phyloP scores from a whole-genome alignment of 2,113 vertebrate species.

The Leptobrachium ailaonicum region DNA sequence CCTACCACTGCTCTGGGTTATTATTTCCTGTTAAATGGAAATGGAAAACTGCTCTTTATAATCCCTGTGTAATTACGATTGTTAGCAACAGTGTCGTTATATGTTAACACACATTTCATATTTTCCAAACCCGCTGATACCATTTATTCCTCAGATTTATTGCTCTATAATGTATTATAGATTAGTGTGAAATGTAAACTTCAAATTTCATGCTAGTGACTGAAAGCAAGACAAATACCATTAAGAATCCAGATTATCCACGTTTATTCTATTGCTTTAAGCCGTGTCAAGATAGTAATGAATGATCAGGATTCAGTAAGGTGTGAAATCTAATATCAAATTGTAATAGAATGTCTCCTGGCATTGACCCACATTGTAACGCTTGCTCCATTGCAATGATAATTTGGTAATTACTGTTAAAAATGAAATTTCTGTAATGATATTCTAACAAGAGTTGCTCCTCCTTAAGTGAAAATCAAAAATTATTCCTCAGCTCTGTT shows the following conservation, averaged over 20 bases:
- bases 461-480: too few relatives aligned
- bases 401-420: too few relatives aligned
- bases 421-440: too few relatives aligned
- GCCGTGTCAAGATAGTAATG: background rate
- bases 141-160: background rate
- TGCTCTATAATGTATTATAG: background rate
- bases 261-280: background rate
- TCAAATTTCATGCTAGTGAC: conserved; percentile 4
- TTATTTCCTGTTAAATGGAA: conserved; percentile 52
- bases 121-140: conserved; percentile 10
- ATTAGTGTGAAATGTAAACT: conserved; percentile 11
- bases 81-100: conserved; percentile 28
- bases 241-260: background rate
- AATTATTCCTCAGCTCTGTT: too few relatives aligned
- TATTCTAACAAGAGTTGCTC: too few relatives aligned
- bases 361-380: too few relatives aligned
- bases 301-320: background rate
- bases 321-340: background rate
- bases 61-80: conserved; percentile 49
- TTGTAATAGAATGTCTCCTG: background rate
- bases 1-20: conserved; percentile 16
- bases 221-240: background rate
- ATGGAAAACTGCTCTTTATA: conserved; percentile 53
- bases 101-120: conserved; percentile 13
- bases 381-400: too few relatives aligned